Evolutionary conservation across 2,888 invertebrate genomes (phyloP).

Genomic region (Apantesis nais): DNA sequence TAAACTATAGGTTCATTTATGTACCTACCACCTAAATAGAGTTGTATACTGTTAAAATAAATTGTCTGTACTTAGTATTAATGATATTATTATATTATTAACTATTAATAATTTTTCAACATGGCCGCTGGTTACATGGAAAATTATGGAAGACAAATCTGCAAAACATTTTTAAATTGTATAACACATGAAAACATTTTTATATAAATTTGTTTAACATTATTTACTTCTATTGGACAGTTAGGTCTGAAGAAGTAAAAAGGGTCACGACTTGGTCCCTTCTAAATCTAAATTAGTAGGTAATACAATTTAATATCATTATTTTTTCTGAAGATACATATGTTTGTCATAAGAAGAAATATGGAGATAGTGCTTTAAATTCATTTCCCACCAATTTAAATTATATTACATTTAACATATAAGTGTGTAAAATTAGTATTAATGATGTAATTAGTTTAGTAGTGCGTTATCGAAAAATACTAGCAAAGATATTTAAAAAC

Average conservation of each 20-base stretch:
- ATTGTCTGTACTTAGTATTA: constrained; percentile 1
- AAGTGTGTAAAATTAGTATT: neutral
- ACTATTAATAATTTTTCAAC: neutral
- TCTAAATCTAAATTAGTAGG: neutral
- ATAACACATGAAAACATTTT: neutral
- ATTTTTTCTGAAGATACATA: neutral
- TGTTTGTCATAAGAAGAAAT: neutral
- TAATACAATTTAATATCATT: neutral
- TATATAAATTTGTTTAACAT: neutral
- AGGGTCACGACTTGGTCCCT: neutral
- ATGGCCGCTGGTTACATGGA: neutral
- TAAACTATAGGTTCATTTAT: too few species aligned
- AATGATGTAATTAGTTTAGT: neutral
- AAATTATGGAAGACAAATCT: neutral
- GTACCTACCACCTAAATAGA: neutral
- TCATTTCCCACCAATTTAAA: constrained; percentile 40
- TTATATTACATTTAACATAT: neutral
- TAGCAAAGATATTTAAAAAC: neutral
- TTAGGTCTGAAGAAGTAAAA: neutral
- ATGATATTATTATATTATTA: neutral
- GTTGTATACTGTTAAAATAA: neutral
- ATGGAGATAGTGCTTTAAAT: constrained; percentile 37
- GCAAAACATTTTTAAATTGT: neutral
- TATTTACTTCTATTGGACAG: neutral
- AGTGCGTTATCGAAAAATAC: constrained; percentile 1